Percentiles rank a stretch among this genome's conserved stretches.
These are phyloP conservation scores for Pipra filicauda DNA, from an alignment of 2,113 vertebrate species.

Conservation along the genomic window DNA sequence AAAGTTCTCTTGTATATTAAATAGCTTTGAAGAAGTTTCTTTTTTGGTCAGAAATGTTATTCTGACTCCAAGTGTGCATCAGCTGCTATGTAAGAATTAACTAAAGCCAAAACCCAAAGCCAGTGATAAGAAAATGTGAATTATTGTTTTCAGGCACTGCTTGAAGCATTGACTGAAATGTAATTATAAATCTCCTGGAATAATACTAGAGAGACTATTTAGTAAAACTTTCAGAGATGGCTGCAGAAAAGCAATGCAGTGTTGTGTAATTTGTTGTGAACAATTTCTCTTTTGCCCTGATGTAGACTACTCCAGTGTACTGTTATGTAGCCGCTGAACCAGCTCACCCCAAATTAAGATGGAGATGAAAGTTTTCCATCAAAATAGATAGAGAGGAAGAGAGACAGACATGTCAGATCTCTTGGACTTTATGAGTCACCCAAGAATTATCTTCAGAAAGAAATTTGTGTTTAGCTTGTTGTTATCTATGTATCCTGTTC, in stretches of 20 bases:
- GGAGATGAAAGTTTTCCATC: background rate
- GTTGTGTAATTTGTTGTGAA: background rate
- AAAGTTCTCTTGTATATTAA: background rate
- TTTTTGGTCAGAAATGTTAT: background rate
- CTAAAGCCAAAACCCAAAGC: background rate
- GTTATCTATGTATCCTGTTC: background rate
- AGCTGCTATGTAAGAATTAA: background rate
- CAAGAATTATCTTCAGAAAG: background rate
- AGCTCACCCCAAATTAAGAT: background rate
- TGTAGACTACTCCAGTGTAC: background rate
- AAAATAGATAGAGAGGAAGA: background rate
- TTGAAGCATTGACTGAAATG: background rate
- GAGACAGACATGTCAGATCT: background rate
- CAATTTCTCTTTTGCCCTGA: background rate
- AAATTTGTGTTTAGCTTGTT: background rate
- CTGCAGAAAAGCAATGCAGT: background rate
- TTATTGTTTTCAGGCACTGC: background rate
- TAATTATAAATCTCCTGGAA: background rate
- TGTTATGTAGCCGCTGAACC: background rate
- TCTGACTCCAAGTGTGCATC: background rate
- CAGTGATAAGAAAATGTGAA: background rate
- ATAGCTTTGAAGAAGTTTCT: background rate
- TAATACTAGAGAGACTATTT: background rate
- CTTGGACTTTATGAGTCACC: background rate
- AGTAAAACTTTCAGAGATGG: background rate